Evolutionary conservation across 2,113 vertebrate species (phyloP).

Genomic region (Machaerirhynchus nigripectus): DNA sequence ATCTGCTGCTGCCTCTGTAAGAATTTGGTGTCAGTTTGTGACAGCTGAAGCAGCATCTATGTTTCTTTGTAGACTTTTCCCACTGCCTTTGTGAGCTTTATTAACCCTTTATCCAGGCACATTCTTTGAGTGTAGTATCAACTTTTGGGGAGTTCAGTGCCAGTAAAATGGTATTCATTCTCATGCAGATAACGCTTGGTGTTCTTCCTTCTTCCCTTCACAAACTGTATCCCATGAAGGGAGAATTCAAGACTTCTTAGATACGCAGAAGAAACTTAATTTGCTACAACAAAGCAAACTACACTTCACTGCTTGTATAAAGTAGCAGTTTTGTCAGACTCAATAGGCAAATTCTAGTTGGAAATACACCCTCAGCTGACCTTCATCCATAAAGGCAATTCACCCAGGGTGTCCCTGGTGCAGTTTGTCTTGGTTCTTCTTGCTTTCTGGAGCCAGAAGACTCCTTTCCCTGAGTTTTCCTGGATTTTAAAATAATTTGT

Average conservation of each 20-base stretch:
- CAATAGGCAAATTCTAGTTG: not conserved
- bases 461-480: not conserved
- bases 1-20: not conserved
- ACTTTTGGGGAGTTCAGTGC: not conserved
- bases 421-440: not conserved
- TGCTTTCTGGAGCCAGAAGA: not conserved
- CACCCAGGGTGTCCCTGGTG: not conserved
- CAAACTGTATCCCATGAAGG: not conserved
- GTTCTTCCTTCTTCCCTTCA: not conserved
- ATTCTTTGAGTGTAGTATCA: not conserved
- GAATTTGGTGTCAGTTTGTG: not conserved
- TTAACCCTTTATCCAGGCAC: not conserved
- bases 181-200: rapidly evolving
- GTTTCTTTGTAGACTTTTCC: not conserved
- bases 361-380: not conserved
- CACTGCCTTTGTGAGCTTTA: not conserved
- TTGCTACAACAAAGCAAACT: not conserved
- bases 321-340: not conserved
- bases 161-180: not conserved
- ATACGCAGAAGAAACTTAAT: not conserved
- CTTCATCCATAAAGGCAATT: not conserved
- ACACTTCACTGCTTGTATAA: not conserved
- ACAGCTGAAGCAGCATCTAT: not conserved
- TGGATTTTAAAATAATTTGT: not conserved
- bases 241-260: not conserved